Conservation (phyloP, 2,888 invertebrate genomes). For the Epirrhoe alternata region DNA sequence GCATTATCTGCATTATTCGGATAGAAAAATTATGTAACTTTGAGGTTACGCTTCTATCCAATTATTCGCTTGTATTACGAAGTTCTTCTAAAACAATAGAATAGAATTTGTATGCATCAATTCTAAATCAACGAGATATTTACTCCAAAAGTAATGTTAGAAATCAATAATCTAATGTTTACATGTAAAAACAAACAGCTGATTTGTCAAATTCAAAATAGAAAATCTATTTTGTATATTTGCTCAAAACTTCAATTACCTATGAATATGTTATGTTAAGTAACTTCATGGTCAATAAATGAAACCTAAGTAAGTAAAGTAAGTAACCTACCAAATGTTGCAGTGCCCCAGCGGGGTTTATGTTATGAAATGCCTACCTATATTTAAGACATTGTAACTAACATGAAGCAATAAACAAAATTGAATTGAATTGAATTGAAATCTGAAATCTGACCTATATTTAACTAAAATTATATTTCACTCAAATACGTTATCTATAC, state of each 20-base stretch:
- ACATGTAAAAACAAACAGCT: slow-evolving; percentile 14
- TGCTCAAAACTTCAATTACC: not conserved
- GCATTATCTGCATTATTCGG: slow-evolving; percentile 33
- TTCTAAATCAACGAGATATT: not conserved
- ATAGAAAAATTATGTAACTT: slow-evolving; percentile 75
- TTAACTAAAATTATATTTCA: no score
- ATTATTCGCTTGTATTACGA: not conserved
- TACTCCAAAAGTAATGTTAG: not conserved
- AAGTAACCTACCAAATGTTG: no score
- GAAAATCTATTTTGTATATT: not conserved
- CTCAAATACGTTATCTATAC: no score
- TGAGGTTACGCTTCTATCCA: slow-evolving; percentile 61
- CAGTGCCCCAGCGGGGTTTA: no score
- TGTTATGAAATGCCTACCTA: no score
- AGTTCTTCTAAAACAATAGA: not conserved
- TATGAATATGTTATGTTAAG: no score
- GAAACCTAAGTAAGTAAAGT: no score
- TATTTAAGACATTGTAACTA: no score
- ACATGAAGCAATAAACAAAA: no score
- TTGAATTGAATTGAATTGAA: no score
- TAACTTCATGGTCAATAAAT: no score
- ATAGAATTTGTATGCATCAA: not conserved
- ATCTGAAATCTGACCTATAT: no score
- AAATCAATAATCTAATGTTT: not conserved
- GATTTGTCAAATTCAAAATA: not conserved